phyloP scores from a whole-genome alignment of 1,140 invertebrate genomes.

The Neodiprion fabricii region DNA sequence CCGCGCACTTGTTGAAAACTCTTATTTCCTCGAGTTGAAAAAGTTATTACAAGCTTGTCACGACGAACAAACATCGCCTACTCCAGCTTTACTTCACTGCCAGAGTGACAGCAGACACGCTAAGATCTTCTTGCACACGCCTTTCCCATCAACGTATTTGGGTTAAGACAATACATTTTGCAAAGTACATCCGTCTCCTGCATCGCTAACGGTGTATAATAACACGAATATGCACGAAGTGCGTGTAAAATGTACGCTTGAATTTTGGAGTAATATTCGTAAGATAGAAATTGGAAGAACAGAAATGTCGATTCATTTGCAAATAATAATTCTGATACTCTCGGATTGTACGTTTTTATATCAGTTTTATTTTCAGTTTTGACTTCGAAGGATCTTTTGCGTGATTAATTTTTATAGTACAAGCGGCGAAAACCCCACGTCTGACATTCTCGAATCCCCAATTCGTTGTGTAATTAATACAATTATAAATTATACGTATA shows the following conservation, averaged over 20 bases:
- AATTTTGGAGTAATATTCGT: not conserved
- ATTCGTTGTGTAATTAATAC: conserved; percentile 11
- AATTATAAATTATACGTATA: conserved; percentile 5
- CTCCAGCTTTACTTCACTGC: conserved; percentile 13
- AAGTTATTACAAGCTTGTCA: conserved; percentile 29
- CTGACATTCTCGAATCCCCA: not conserved
- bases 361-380: not conserved
- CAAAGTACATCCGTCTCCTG: conserved; percentile 12
- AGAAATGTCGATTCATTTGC: not conserved
- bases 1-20: not conserved
- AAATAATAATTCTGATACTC: not conserved
- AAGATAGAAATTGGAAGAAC: not conserved
- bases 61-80: conserved; percentile 23
- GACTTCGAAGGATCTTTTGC: not conserved
- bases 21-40: conserved; percentile 5
- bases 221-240: conserved; percentile 22
- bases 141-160: not conserved
- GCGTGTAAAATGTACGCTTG: conserved; percentile 16
- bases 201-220: conserved; percentile 25
- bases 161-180: not conserved
- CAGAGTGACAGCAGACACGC: conserved; percentile 26
- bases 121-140: not conserved
- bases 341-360: not conserved
- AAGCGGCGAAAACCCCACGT: not conserved
- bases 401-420: not conserved